Percentiles rank a stretch among this genome's conserved stretches.
phyloP scores from a whole-genome alignment of 2,797 vertebrate species.

The Gouania willdenowi region DNA sequence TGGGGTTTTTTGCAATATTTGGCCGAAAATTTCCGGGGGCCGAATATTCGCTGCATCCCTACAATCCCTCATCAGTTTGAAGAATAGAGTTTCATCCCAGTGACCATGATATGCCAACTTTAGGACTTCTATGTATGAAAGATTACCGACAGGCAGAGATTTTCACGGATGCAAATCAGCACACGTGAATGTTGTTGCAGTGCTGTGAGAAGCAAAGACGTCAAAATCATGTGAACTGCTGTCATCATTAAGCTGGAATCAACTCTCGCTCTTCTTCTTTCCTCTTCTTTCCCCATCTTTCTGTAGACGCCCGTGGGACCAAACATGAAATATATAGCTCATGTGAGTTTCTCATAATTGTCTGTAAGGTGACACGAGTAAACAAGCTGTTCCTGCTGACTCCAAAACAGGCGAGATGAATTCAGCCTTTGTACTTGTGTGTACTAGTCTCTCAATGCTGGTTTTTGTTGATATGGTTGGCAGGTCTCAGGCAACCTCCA shows the following conservation, averaged over 20 bases:
- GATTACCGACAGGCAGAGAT: slow-evolving; percentile 10
- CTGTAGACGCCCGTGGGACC: slow-evolving; percentile 41
- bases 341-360: slow-evolving; percentile 58
- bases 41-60: no score
- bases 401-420: slow-evolving; percentile 42
- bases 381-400: slow-evolving; percentile 27
- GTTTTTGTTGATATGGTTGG: slow-evolving; percentile 26
- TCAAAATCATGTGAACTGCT: slow-evolving; percentile 18
- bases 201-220: slow-evolving; percentile 23
- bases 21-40: no score
- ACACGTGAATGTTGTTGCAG: slow-evolving; percentile 10
- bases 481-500: slow-evolving; percentile 14
- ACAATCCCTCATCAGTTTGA: no score
- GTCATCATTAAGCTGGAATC: slow-evolving; percentile 48
- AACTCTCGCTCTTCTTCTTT: slow-evolving; percentile 10
- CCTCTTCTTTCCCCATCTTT: slow-evolving; percentile 26
- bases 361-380: slow-evolving; percentile 59
- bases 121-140: slow-evolving; percentile 29
- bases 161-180: neutral
- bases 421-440: slow-evolving; percentile 37
- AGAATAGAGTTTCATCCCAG: neutral
- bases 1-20: no score
- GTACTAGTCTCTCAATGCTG: slow-evolving; percentile 12
- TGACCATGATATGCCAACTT: neutral
- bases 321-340: slow-evolving; percentile 32